Evolutionary conservation across 2,888 invertebrate genomes (phyloP).

Genomic region (Drosophila borealis): DNA sequence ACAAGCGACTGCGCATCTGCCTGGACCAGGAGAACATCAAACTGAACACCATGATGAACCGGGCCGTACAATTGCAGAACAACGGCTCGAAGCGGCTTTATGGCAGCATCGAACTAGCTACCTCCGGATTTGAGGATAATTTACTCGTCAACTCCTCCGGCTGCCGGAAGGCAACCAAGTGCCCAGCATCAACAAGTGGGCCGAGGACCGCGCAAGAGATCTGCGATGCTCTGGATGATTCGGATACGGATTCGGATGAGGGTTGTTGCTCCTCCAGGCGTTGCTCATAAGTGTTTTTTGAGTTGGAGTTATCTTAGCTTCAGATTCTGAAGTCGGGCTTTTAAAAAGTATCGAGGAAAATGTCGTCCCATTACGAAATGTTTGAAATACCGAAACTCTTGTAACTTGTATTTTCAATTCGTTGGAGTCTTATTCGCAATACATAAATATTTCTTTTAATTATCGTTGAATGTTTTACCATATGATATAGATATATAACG

Average conservation of each 20-base stretch:
- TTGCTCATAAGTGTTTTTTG: conserved; percentile 1
- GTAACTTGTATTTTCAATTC: neutral
- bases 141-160: neutral
- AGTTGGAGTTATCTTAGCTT: neutral
- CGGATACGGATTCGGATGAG: conserved; percentile 25
- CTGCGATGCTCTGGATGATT: conserved; percentile 29
- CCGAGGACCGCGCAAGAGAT: conserved; percentile 31
- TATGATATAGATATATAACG: too few relatives aligned
- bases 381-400: neutral
- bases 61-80: conserved; percentile 77
- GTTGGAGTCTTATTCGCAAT: neutral
- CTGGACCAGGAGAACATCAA: conserved; percentile 76
- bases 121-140: conserved; percentile 37
- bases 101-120: conserved; percentile 69
- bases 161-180: neutral
- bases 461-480: neutral
- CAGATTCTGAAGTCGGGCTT: too few relatives aligned
- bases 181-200: neutral
- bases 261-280: conserved; percentile 6
- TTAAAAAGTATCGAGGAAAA: neutral
- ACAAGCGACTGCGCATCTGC: conserved; percentile 61
- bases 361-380: neutral
- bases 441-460: neutral
- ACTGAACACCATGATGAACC: conserved; percentile 66
- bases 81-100: conserved; percentile 72